Base-by-base conservation (phyloP, 2,113 vertebrate species). In the Alexandromys fortis region DNA sequence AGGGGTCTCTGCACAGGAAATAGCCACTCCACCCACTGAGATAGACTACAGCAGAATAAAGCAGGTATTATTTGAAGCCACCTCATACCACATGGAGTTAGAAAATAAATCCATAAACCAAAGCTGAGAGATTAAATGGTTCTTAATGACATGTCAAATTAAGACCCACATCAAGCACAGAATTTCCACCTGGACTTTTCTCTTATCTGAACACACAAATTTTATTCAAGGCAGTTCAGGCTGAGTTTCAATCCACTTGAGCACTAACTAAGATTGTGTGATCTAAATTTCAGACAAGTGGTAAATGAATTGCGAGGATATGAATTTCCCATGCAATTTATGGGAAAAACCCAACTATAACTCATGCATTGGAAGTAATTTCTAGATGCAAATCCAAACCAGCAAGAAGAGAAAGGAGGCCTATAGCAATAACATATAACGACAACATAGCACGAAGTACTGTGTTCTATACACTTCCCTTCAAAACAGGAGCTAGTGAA, bases 21-120 rank as follows among this genome's bases (percentile, higher is more conserved):
- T n/a, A 82, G 33, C 21, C 42, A 45, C 42, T 91, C 11, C 26
- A 13, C 42, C n/a, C 14, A 42, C 45, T 19, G 67, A 0, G 22
- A 16, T 0, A 47, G 85, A 38, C 58, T 52, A 26, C 7, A 24
- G n/a, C 52, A 65, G 61, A 28, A 68, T 68, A 5, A 92, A 38
- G 17, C 42, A 42, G 58, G 42, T 9, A 12, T 73, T 73, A 35
- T 73, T 45, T 61, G 42, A 33, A 88, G 26, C 55, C 14, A 70
- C 52, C n/a, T 26, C 35, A 14, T 78, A 90, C 65, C 55, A 26
- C 0, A 14, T n/a, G 77, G 90, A 93, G 82, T 45, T 89, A 92
- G 52, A 58, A 96, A 96, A 93, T 76, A 65, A 94, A 96, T 73
- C 61, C 67, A 92, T 94, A 96, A 89, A 86, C 94, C 86, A 95